These are phyloP conservation scores for Drosophila ustulata DNA, from an alignment of 2,888 invertebrate species.

Conservation along the genomic window DNA sequence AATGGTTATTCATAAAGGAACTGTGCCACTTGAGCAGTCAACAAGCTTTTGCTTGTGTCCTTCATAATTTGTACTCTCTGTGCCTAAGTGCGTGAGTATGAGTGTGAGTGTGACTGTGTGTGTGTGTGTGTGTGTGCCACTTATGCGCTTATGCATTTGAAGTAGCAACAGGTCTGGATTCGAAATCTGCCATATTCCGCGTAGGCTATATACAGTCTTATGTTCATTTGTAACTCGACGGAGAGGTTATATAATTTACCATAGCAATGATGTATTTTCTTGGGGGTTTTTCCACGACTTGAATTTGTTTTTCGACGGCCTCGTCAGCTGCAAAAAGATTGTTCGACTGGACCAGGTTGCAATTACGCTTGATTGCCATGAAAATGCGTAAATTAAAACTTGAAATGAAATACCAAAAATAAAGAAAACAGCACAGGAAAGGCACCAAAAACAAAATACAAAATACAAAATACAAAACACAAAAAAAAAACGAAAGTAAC, in stretches of 20 bases:
- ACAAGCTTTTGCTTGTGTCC: constrained; percentile 74
- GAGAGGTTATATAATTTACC: neutral
- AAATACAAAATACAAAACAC: constrained; percentile 18
- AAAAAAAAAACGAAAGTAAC: constrained; percentile 47
- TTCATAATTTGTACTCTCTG: constrained; percentile 51
- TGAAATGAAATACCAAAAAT: constrained; percentile 47
- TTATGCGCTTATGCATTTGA: constrained; percentile 47
- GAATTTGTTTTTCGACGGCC: constrained; percentile 2
- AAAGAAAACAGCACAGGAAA: constrained; percentile 17
- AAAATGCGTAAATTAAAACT: constrained; percentile 69
- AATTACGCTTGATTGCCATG: constrained; percentile 71
- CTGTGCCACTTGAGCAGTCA: constrained; percentile 76
- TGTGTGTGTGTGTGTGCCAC: constrained; percentile 35
- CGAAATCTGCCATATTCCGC: constrained; percentile 3
- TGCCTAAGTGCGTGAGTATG: constrained; percentile 8
- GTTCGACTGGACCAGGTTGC: constrained; percentile 30
- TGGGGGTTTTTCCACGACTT: neutral
- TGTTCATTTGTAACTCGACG: neutral
- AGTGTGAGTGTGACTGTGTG: neutral
- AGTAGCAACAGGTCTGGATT: constrained; percentile 68
- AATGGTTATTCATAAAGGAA: constrained; percentile 56
- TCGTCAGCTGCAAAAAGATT: constrained; percentile 33
- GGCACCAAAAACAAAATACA: constrained; percentile 3
- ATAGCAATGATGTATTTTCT: neutral
- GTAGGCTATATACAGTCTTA: neutral